These are phyloP conservation scores for Melanotaenia pygmaea DNA, from an alignment of 2,797 vertebrate genomes.

Conservation along the genomic window DNA sequence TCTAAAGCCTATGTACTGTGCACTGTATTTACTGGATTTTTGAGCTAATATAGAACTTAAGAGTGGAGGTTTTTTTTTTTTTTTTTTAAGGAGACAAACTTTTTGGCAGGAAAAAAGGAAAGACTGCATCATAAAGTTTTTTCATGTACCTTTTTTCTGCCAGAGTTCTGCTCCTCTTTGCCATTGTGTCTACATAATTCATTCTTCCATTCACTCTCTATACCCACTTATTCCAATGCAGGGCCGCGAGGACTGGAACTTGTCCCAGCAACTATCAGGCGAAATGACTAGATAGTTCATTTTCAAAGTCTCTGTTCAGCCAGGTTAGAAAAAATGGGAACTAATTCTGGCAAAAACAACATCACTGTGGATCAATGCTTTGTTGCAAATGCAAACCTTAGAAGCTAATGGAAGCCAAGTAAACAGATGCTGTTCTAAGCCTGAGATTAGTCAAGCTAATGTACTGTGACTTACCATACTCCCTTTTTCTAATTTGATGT, in stretches of 20 bases:
- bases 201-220: not conserved
- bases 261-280: not conserved
- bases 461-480: constrained; percentile 14
- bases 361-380: constrained; percentile 6
- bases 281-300: constrained; percentile 24
- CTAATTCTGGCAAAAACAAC: constrained; percentile 46
- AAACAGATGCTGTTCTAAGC: constrained; percentile 33
- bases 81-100: constrained; percentile 53
- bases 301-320: constrained; percentile 44
- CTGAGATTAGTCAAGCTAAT: constrained; percentile 40
- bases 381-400: constrained; percentile 35
- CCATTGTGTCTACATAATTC: not conserved
- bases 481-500: constrained; percentile 11
- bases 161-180: constrained; percentile 24
- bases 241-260: not conserved
- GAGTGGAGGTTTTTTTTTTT: constrained; percentile 47
- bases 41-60: constrained; percentile 61
- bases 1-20: constrained; percentile 52
- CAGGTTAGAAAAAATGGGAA: constrained; percentile 41
- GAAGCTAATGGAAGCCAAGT: constrained; percentile 36
- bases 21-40: constrained; percentile 54
- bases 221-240: not conserved
- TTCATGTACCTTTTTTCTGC: constrained; percentile 22
- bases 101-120: constrained; percentile 40
- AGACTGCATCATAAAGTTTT: constrained; percentile 34